Conservation (phyloP, 2,797 vertebrate genomes). For the Sebastes taczanowskii region DNA sequence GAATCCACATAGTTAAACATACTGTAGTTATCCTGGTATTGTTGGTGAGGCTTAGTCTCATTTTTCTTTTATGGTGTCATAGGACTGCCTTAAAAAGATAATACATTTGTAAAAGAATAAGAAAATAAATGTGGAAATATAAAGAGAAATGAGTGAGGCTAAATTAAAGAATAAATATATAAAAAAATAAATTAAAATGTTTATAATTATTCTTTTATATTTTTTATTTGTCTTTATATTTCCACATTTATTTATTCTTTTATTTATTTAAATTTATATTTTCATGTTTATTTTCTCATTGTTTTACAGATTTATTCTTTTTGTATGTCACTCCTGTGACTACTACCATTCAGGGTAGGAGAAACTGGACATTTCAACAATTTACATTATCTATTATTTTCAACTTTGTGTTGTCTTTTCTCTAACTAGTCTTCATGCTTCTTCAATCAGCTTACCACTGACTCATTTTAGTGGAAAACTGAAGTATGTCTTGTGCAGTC, state of each 20-base stretch:
- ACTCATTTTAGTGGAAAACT: background rate
- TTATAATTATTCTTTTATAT: too few species aligned
- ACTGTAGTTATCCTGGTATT: background rate
- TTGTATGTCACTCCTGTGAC: too few species aligned
- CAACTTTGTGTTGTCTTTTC: background rate
- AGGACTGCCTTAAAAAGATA: too few species aligned
- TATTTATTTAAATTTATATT: too few species aligned
- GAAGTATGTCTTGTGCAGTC: background rate
- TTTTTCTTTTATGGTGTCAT: background rate
- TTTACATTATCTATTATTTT: background rate
- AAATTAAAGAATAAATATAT: too few species aligned
- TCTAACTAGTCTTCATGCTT: background rate
- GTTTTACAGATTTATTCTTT: too few species aligned
- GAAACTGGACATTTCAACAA: background rate
- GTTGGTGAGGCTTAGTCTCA: background rate
- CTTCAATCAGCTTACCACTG: background rate
- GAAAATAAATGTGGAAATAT: too few species aligned
- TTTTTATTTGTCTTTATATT: too few species aligned
- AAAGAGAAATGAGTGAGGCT: fast-evolving
- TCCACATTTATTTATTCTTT: too few species aligned
- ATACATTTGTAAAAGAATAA: too few species aligned
- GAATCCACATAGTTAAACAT: background rate
- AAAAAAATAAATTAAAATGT: too few species aligned
- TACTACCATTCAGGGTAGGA: fast-evolving
- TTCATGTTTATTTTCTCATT: too few species aligned